Conservation (phyloP, 2,888 invertebrate genomes). For the Caenorhabditis becei region DNA sequence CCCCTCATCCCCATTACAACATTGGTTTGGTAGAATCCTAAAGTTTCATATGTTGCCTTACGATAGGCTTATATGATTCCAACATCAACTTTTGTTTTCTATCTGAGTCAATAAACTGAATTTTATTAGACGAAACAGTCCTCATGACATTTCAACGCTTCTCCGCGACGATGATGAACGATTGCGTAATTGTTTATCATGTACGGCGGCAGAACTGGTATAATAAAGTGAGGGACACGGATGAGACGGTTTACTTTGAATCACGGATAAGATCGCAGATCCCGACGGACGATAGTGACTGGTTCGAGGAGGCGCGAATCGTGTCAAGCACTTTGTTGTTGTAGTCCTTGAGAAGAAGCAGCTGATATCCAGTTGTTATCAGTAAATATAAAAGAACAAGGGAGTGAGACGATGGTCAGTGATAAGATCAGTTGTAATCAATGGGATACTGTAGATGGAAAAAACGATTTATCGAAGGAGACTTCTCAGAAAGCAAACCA, state of each 20-base stretch:
- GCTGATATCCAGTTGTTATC: conserved; percentile 3
- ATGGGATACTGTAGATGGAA: neutral
- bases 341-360: neutral
- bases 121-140: neutral
- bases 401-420: neutral
- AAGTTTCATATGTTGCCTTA: no score
- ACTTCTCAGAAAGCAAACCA: no score
- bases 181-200: conserved; percentile 31
- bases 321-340: conserved; percentile 12
- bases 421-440: neutral
- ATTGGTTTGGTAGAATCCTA: no score
- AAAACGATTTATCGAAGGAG: no score
- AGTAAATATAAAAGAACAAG: neutral
- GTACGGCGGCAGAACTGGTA: conserved; percentile 5
- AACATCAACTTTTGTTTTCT: no score
- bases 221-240: conserved; percentile 10
- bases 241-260: conserved; percentile 21
- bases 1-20: neutral
- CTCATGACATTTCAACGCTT: neutral
- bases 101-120: neutral
- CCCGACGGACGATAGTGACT: conserved; percentile 29
- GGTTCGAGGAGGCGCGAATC: conserved; percentile 8
- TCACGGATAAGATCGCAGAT: conserved; percentile 11
- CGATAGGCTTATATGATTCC: no score
- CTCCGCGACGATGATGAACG: neutral